Percentiles rank a stretch among this genome's conserved stretches.
Conservation (phyloP, 2,113 vertebrate species). For the Trinectes maculatus region DNA sequence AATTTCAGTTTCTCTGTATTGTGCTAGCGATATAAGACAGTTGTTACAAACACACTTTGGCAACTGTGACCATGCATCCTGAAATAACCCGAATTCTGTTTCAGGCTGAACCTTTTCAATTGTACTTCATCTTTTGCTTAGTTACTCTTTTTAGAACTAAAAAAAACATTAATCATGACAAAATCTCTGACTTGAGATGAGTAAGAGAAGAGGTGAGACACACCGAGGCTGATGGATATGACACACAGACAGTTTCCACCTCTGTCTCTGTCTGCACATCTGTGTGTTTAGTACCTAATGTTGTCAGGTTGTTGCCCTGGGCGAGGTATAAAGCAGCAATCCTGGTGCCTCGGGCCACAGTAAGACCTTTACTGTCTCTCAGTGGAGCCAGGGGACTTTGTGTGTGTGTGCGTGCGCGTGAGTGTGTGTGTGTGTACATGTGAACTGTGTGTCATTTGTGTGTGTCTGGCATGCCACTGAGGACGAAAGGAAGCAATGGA, state of each 20-base stretch:
- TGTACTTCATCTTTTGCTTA: constrained; percentile 37
- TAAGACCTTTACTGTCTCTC: constrained; percentile 69
- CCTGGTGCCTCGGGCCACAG: constrained; percentile 71
- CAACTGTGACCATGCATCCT: background rate
- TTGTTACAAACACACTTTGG: background rate
- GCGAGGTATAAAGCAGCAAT: constrained; percentile 75
- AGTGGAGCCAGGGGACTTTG: constrained; percentile 48
- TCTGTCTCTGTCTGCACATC: constrained; percentile 30
- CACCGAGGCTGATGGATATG: constrained; percentile 32
- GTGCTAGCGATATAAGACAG: background rate
- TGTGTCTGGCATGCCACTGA: constrained; percentile 18
- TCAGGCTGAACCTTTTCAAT: constrained; percentile 29
- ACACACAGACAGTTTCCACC: constrained; percentile 25
- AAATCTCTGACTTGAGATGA: constrained; percentile 19
- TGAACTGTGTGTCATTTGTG: constrained; percentile 39
- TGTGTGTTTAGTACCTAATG: constrained; percentile 55
- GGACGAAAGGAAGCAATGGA: background rate
- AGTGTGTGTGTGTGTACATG: constrained; percentile 19
- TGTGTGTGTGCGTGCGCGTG: constrained; percentile 25
- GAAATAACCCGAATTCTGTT: constrained; percentile 31
- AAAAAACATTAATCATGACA: too few relatives aligned
- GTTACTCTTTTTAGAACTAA: too few relatives aligned
- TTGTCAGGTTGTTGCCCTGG: constrained; percentile 71
- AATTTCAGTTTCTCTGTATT: too few relatives aligned
- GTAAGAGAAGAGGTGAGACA: constrained; percentile 13